phyloP scores from a whole-genome alignment of 2,888 invertebrate species.

The Caenorhabditis drosophilae region DNA sequence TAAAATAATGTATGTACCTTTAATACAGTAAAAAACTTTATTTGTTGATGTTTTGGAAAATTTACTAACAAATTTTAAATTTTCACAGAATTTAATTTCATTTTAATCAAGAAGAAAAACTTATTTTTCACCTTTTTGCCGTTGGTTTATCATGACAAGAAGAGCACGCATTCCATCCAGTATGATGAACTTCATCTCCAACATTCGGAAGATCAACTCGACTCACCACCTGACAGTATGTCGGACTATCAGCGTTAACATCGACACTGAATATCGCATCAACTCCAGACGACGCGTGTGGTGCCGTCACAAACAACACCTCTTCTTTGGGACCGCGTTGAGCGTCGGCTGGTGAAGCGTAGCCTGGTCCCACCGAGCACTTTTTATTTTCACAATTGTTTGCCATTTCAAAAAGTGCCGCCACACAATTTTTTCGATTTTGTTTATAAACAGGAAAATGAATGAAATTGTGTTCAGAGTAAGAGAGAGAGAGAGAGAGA shows the following conservation, averaged over 20 bases:
- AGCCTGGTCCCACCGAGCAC: slow-evolving; percentile 74
- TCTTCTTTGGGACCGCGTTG: slow-evolving; percentile 83
- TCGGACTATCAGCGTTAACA: slow-evolving; percentile 84
- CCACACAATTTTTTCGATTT: too few species aligned
- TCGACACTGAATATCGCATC: slow-evolving; percentile 91
- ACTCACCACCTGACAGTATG: slow-evolving; percentile 79
- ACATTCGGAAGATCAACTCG: slow-evolving; percentile 80
- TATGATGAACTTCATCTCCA: slow-evolving; percentile 91
- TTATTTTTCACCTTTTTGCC: slow-evolving; percentile 31
- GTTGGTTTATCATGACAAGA: slow-evolving; percentile 77
- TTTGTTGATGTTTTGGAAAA: too few species aligned
- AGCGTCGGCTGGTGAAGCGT: slow-evolving; percentile 76
- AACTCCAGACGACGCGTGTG: slow-evolving; percentile 73
- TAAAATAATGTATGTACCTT: too few species aligned
- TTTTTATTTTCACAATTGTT: too few species aligned
- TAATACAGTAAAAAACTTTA: too few species aligned
- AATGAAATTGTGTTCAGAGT: too few species aligned
- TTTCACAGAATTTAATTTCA: too few species aligned
- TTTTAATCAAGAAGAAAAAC: too few species aligned
- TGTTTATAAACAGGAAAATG: too few species aligned
- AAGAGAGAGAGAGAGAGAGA: too few species aligned
- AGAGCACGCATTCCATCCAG: slow-evolving; percentile 95
- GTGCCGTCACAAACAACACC: slow-evolving; percentile 82
- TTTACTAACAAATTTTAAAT: too few species aligned
- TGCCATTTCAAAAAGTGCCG: too few species aligned